phyloP scores from a whole-genome alignment of 2,888 invertebrate genomes.

The Mythimna albipuncta region DNA sequence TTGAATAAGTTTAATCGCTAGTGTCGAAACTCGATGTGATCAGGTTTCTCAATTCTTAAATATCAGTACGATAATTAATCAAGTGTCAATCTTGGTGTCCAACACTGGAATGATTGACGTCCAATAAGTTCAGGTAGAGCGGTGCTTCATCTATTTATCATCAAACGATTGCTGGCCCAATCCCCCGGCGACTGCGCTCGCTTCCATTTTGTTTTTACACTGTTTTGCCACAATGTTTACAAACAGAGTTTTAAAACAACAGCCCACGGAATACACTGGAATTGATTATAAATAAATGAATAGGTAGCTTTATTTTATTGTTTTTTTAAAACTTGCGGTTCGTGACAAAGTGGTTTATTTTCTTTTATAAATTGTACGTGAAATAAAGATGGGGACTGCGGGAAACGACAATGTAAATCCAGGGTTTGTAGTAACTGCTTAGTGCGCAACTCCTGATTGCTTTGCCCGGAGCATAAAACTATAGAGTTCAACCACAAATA shows the following conservation, averaged over 20 bases:
- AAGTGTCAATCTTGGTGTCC: slow-evolving; percentile 34
- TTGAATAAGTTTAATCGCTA: slow-evolving; percentile 25
- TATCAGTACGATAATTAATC: slow-evolving; percentile 36
- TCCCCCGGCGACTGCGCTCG: background rate
- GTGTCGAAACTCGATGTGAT: slow-evolving; percentile 8
- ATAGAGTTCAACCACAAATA: slow-evolving; percentile 45
- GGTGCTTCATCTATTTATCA: slow-evolving; percentile 30
- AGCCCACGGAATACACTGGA: background rate
- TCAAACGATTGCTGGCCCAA: slow-evolving; percentile 6
- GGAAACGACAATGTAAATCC: slow-evolving; percentile 12
- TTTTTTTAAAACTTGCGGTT: background rate
- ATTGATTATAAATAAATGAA: slow-evolving; percentile 31
- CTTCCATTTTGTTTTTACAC: slow-evolving; percentile 28
- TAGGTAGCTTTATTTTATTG: slow-evolving; percentile 1
- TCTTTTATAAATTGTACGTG: slow-evolving; percentile 4
- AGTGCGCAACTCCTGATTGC: slow-evolving; percentile 15
- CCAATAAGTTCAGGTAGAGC: slow-evolving; percentile 27
- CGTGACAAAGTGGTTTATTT: background rate
- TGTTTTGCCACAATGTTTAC: slow-evolving; percentile 25
- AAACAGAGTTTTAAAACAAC: slow-evolving; percentile 27
- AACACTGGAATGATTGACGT: slow-evolving; percentile 40
- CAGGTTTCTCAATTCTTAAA: slow-evolving; percentile 27
- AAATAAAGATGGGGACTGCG: background rate
- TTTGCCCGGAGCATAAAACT: slow-evolving; percentile 38
- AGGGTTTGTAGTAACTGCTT: slow-evolving; percentile 6